Conservation (phyloP, 2,797 vertebrate species). For the Anas georgica region DNA sequence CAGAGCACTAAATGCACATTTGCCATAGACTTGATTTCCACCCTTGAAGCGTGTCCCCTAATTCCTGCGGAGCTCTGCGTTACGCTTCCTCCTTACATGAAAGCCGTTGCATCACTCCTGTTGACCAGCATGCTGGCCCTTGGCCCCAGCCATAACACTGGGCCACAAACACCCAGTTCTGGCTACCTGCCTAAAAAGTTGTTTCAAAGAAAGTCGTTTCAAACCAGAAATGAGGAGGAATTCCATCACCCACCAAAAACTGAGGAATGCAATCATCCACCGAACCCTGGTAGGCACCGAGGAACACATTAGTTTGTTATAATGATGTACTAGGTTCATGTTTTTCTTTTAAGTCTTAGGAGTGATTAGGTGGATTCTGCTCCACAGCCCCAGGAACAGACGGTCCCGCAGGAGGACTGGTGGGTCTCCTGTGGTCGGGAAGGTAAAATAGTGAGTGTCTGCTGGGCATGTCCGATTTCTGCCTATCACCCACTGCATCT, state of each 20-base stretch:
- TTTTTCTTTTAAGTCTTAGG: constrained; percentile 39
- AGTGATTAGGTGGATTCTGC: not conserved
- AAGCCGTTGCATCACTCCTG: constrained; percentile 60
- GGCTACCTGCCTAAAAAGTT: constrained; percentile 53
- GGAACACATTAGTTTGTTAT: constrained; percentile 24
- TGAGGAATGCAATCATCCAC: constrained; percentile 29
- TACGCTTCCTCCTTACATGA: constrained; percentile 61
- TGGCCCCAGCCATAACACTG: constrained; percentile 38
- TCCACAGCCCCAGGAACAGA: not conserved
- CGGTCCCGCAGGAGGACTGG: not conserved
- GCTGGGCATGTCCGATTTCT: not conserved
- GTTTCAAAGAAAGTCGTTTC: constrained; percentile 47
- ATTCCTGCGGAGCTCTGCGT: constrained; percentile 59
- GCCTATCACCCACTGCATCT: not conserved
- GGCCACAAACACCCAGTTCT: constrained; percentile 58
- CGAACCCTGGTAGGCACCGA: constrained; percentile 9
- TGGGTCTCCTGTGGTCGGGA: not conserved
- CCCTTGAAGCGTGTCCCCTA: constrained; percentile 18
- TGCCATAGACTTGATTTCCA: constrained; percentile 38
- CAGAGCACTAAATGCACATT: not conserved
- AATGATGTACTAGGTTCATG: constrained; percentile 17
- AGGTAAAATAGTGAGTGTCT: constrained; percentile 4
- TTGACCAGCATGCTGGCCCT: constrained; percentile 56
- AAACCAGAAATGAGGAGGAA: constrained; percentile 22
- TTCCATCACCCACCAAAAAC: constrained; percentile 47